A percentile compares a stretch with the other conserved stretches of the same genome.
These are phyloP conservation scores for Tor tambroides DNA, from an alignment of 2,113 vertebrate species.

Conservation along the genomic window DNA sequence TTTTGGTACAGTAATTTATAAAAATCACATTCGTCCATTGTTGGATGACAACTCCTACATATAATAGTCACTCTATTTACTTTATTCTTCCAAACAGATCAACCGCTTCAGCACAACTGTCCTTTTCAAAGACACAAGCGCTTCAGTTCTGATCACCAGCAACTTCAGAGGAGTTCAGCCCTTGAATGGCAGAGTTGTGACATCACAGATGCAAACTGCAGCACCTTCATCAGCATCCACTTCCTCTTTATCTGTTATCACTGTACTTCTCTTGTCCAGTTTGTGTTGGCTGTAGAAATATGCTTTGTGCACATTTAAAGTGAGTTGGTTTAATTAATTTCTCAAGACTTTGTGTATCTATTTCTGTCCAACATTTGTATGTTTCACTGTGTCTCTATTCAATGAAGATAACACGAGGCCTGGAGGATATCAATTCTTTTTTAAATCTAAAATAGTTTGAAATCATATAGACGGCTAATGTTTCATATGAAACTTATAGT, in stretches of 20 bases:
- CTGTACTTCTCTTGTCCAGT: background rate
- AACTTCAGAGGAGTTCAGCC: constrained; percentile 63
- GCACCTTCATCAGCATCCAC: background rate
- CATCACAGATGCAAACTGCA: constrained; percentile 40
- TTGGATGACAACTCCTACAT: background rate
- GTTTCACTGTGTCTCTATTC: no score
- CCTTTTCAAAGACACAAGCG: background rate
- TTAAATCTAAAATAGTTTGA: no score
- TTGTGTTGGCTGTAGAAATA: background rate
- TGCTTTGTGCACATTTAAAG: no score
- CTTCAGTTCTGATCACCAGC: constrained; percentile 18
- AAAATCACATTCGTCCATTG: background rate
- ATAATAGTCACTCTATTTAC: background rate
- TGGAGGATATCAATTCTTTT: no score
- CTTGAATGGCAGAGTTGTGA: constrained; percentile 34
- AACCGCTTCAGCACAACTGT: constrained; percentile 63
- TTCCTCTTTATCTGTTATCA: background rate
- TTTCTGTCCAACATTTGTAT: no score
- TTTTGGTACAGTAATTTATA: background rate
- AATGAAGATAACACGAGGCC: no score
- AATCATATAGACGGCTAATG: no score
- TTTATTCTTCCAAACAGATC: constrained; percentile 61
- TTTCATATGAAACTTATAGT: no score
- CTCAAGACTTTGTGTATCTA: no score
- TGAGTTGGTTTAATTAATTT: no score